A percentile compares a stretch with the other conserved stretches of the same genome.
These are phyloP conservation scores for Synergus japonicus DNA, from an alignment of 2,888 invertebrate genomes.

Conservation along the genomic window DNA sequence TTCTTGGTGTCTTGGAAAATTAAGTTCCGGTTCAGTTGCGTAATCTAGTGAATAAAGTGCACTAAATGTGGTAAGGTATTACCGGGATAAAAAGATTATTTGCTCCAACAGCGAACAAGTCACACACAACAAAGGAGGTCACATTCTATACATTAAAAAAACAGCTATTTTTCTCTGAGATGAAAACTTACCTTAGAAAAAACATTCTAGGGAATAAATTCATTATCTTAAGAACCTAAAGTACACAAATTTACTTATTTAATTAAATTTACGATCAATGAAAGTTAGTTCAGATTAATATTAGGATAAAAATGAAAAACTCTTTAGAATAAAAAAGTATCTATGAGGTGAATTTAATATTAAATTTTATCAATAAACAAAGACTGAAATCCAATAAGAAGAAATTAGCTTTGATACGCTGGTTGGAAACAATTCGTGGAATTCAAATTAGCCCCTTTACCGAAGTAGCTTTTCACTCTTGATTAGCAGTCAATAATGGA, in stretches of 20 bases:
- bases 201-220: constrained; percentile 16
- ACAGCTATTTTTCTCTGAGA: neutral
- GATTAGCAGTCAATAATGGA: neutral
- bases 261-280: neutral
- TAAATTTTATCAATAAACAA: too few relatives aligned
- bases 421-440: neutral
- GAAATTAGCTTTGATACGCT: neutral
- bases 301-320: neutral
- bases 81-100: constrained; percentile 44
- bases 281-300: neutral
- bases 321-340: neutral
- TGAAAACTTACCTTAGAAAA: constrained; percentile 31
- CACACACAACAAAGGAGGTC: constrained; percentile 30
- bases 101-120: constrained; percentile 44
- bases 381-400: neutral
- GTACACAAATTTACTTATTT: neutral
- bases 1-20: constrained; percentile 20
- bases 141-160: neutral
- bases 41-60: constrained; percentile 27
- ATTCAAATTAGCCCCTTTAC: neutral
- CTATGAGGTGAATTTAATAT: neutral
- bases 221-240: neutral
- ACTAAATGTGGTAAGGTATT: constrained; percentile 19
- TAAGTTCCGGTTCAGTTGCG: constrained; percentile 22
- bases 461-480: neutral